Evolutionary conservation across 2,113 vertebrate species (phyloP).

Genomic region (Mirza zaza): DNA sequence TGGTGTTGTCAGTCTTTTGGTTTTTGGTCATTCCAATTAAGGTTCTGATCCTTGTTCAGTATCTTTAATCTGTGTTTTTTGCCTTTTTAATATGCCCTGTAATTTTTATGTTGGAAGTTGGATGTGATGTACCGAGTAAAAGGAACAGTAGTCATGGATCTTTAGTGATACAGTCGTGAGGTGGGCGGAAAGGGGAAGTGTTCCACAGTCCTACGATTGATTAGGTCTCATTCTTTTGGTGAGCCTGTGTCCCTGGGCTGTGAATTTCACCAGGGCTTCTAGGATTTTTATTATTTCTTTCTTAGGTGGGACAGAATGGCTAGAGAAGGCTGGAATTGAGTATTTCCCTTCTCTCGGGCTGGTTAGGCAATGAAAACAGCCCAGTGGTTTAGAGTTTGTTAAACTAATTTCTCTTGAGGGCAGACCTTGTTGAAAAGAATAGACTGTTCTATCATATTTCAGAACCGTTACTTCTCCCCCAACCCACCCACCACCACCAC

Average conservation of each 20-base stretch:
- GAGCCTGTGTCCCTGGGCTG: accelerated
- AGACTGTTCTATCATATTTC: background rate
- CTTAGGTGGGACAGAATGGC: background rate
- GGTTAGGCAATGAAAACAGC: background rate
- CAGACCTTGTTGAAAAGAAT: background rate
- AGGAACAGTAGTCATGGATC: background rate
- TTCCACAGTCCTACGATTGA: background rate
- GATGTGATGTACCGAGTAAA: background rate
- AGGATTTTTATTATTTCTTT: background rate
- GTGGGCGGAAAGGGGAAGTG: accelerated
- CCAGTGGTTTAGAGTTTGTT: background rate
- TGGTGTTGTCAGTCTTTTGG: background rate
- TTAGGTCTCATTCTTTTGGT: background rate
- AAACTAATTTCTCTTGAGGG: background rate
- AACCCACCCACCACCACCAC: no score
- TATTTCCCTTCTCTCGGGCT: background rate
- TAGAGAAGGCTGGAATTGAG: background rate
- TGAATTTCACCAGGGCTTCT: background rate
- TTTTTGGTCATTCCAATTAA: background rate
- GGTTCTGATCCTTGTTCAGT: background rate
- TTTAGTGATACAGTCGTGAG: background rate
- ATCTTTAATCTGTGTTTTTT: background rate
- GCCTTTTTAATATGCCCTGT: background rate
- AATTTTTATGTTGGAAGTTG: background rate
- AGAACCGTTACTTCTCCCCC: background rate